These are phyloP conservation scores for Bugula neritina DNA, from an alignment of 2,888 invertebrate species.

Conservation along the genomic window DNA sequence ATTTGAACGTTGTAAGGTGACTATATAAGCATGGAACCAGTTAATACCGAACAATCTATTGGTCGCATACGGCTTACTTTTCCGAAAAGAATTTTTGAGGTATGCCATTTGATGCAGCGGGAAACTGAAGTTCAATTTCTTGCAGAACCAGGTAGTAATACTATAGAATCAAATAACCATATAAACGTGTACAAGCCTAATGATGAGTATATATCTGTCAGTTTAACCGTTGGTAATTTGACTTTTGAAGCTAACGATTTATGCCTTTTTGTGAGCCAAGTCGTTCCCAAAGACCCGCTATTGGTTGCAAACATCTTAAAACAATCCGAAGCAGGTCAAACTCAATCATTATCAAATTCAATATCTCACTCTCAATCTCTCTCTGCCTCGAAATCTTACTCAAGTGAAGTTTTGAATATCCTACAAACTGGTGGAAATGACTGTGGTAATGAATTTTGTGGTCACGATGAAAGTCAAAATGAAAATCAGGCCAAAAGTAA, in stretches of 20 bases:
- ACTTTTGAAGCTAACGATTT: conserved; percentile 21
- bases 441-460: too few relatives aligned
- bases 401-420: too few relatives aligned
- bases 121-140: conserved; percentile 20
- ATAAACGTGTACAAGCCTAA: not conserved
- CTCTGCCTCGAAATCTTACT: too few relatives aligned
- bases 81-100: conserved; percentile 22
- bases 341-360: too few relatives aligned
- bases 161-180: not conserved
- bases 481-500: too few relatives aligned
- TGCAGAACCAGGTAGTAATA: not conserved
- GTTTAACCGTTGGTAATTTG: conserved; percentile 8
- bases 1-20: too few relatives aligned
- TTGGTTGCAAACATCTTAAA: not conserved
- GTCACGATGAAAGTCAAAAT: too few relatives aligned
- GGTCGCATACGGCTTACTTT: not conserved
- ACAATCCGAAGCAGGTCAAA: not conserved
- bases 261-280: conserved; percentile 4
- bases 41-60: not conserved
- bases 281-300: not conserved
- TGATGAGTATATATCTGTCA: conserved; percentile 12
- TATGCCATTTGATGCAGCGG: conserved; percentile 24
- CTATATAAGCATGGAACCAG: not conserved
- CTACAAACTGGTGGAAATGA: too few relatives aligned
- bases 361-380: too few relatives aligned